Percentiles rank a stretch among this genome's conserved stretches.
Evolutionary conservation across 2,888 invertebrate species (phyloP).

Genomic region (Diarsia rubi): DNA sequence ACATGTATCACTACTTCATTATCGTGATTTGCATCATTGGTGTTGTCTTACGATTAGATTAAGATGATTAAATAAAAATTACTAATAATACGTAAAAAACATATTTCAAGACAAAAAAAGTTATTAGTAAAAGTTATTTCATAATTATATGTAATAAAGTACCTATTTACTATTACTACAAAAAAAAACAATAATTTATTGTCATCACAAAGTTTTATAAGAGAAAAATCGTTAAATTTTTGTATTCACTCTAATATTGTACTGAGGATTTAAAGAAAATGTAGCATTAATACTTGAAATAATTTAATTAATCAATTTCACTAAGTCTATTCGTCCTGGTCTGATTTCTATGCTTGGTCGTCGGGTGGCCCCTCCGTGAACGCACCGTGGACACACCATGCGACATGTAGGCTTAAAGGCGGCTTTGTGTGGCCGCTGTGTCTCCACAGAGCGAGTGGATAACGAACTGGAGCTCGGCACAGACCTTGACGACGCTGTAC

Average conservation of each 20-base stretch:
- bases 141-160: conserved; percentile 6
- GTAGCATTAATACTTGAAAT: conserved; percentile 15
- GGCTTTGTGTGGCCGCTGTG: conserved; percentile 92
- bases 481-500: conserved; percentile 95
- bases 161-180: neutral
- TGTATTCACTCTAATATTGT: conserved; percentile 23
- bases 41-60: conserved; percentile 38
- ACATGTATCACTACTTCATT: conserved; percentile 26
- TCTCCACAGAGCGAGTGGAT: conserved; percentile 93
- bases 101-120: neutral
- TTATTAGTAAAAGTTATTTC: neutral
- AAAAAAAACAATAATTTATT: conserved; percentile 6
- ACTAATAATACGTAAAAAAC: neutral
- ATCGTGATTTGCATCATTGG: conserved; percentile 33
- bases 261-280: conserved; percentile 56
- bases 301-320: conserved; percentile 33
- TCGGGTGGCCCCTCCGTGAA: conserved; percentile 74
- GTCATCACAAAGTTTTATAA: conserved; percentile 1
- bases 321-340: conserved; percentile 77
- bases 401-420: conserved; percentile 90
- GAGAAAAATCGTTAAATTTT: neutral
- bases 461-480: conserved; percentile 92
- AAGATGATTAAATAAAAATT: conserved; percentile 4
- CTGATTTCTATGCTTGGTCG: conserved; percentile 91
- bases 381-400: conserved; percentile 78